Evolutionary conservation across 2,888 invertebrate species (phyloP), one percentile per base, ranked within the genome.

Genomic region (Troilus luridus): DNA sequence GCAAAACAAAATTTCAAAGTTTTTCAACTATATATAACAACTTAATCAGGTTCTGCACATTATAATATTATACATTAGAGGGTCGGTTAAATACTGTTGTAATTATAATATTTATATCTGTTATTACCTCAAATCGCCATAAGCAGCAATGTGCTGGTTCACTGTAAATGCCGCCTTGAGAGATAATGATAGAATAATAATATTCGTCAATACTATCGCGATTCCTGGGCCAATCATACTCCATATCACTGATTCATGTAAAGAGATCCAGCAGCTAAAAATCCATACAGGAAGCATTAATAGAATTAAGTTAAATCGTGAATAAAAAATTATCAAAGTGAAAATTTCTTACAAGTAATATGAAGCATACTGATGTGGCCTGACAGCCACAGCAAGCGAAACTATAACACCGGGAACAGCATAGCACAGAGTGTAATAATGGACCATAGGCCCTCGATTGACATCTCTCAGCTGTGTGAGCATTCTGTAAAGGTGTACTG

Each of bases 401-500:
- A 99, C 98, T 88, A 98, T 96, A 21, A 99, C 96, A 0, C 98
- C 98, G 0, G 99, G 99, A 92, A 97, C 96, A 91, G 97, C 98
- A 94, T 98, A 99, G 24, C 98, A 99, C 93, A 98, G 96, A 24
- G 98, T 97, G 93, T 98, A 98, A 94, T 98, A 99, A 94, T 98
- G 98, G 92, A 96, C 95, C 97, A 99, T 98, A 64, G 97, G 97
- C 9, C 98, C 99, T 94, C 98, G 98, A 95, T 99, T 99, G 88
- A 99, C 98, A 94, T 99, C 98, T 8, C 99, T 95, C 95, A 99
- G 97, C 95, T 99, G 99, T 6, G 98, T 98, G 93, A 99, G 95
- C 96, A 99, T 98, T 88, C 99, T 96, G 94, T 99, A 98, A 91
- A 99, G 95, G 94, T 99, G 99, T 93, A 98, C 96, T 60, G 98